These are phyloP conservation scores for Lobophora halterata DNA, from an alignment of 2,888 invertebrate genomes.

Conservation along the genomic window DNA sequence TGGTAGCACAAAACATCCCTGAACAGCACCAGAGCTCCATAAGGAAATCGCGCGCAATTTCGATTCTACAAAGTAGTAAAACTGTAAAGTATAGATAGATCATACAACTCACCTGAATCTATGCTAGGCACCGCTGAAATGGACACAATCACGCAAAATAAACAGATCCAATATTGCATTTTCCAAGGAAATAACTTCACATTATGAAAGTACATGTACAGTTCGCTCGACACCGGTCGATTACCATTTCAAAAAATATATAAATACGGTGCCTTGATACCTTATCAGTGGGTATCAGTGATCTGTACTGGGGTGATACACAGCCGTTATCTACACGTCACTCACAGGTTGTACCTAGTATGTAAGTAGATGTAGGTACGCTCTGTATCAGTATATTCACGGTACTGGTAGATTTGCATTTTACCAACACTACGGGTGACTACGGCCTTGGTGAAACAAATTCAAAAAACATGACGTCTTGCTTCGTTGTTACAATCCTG, in stretches of 20 bases:
- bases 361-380: no score
- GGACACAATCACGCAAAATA: constrained; percentile 45
- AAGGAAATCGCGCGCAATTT: no score
- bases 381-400: constrained; percentile 33
- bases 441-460: constrained; percentile 35
- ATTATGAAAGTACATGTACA: constrained; percentile 28
- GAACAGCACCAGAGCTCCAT: no score
- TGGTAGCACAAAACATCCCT: no score
- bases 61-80: no score
- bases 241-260: constrained; percentile 41
- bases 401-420: constrained; percentile 40
- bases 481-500: neutral
- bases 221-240: constrained; percentile 10
- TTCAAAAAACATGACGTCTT: constrained; percentile 7
- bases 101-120: constrained; percentile 7
- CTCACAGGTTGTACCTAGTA: constrained; percentile 35
- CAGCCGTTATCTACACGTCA: constrained; percentile 52
- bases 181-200: constrained; percentile 29
- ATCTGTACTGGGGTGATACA: constrained; percentile 40
- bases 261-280: constrained; percentile 54
- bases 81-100: no score
- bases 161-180: constrained; percentile 48
- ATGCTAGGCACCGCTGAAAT: constrained; percentile 40
- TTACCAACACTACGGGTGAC: no score
- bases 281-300: constrained; percentile 59